Base-by-base conservation (phyloP, 2,888 invertebrate species). In the Caenorhabditis sp. region DNA sequence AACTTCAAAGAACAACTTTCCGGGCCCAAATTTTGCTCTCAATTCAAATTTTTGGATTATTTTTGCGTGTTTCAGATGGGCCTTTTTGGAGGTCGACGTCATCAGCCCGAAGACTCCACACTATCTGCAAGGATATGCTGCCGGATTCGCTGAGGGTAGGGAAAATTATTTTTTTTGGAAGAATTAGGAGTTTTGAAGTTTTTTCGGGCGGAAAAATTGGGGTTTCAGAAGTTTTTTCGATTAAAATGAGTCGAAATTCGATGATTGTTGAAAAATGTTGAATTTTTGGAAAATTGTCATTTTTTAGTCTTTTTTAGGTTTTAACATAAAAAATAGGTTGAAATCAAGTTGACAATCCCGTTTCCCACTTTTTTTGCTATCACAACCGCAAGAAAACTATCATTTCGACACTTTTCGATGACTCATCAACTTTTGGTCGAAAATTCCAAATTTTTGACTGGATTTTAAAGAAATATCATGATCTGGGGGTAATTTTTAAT, bases 91-190 rank as follows among this genome's bases (percentile, higher is more conserved):
- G 75, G 88, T 90, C 24, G 91, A 91, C 54, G 87, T 90, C 19
- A 80, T 82, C 28, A 81, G 77, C 35, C 85, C 86, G 10, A 84
- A 85, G 22, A 84, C 86, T 41, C 85, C 88, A 0, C 88, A 87
- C 22, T 85, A 85, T 35, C 80, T 90, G 22, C 89, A 89, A 66
- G 91, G 91, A 24, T 91, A 92, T 74, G 88, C 90, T 2, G 90
- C 91, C 8, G 91, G 91, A 49, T 85, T 88, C 61, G 82, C 91
- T 28, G 91, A 91, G 80, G 91, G 91, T 87, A 10, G 24, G 72
- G 19, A 49, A 49, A 49, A 49, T 10, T 12, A 10, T 38, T 6
- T 38, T 31, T 31, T 6, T 7, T 31, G 7, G 31, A 31, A 31
- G 12, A 38, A 38, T 38, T 10, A n/a, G 49, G n/a, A 63, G 12